Evolutionary conservation across 2,113 vertebrate genomes (phyloP).

Genomic region (Aythya baeri): DNA sequence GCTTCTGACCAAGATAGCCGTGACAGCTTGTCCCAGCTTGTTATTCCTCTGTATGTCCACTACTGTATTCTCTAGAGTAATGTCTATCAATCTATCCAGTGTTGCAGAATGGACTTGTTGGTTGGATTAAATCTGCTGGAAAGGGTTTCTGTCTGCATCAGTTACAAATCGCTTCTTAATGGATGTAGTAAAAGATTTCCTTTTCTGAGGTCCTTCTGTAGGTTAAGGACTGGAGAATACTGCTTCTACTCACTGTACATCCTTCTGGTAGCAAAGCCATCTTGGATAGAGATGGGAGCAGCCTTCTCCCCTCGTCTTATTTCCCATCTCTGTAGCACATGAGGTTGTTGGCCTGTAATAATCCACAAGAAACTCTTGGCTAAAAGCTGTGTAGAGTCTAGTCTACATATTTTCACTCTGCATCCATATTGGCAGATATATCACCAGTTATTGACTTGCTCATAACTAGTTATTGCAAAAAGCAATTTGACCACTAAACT

Average conservation of each 20-base stretch:
- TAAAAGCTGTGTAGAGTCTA: not conserved
- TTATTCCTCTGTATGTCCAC: not conserved
- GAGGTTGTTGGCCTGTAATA: not conserved
- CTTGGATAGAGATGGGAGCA: not conserved
- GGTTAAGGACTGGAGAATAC: not conserved
- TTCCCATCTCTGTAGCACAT: not conserved
- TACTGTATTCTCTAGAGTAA: not conserved
- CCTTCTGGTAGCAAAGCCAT: not conserved
- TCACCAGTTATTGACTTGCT: not conserved
- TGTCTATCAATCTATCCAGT: not conserved
- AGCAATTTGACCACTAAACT: not conserved
- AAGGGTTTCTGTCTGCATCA: not conserved
- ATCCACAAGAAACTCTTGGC: not conserved
- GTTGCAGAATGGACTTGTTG: rapidly evolving
- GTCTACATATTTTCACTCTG: not conserved
- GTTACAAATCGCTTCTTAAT: not conserved
- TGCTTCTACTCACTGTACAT: not conserved
- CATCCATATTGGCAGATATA: not conserved
- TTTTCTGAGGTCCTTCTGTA: not conserved
- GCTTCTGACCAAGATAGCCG: not conserved
- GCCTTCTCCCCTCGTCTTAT: not conserved
- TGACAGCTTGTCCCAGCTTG: not conserved
- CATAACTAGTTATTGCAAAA: not conserved
- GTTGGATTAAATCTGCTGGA: not conserved
- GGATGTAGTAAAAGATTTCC: not conserved